Evolutionary conservation across 2,113 vertebrate genomes (phyloP).

Genomic region (Cyprinodon variegatus): DNA sequence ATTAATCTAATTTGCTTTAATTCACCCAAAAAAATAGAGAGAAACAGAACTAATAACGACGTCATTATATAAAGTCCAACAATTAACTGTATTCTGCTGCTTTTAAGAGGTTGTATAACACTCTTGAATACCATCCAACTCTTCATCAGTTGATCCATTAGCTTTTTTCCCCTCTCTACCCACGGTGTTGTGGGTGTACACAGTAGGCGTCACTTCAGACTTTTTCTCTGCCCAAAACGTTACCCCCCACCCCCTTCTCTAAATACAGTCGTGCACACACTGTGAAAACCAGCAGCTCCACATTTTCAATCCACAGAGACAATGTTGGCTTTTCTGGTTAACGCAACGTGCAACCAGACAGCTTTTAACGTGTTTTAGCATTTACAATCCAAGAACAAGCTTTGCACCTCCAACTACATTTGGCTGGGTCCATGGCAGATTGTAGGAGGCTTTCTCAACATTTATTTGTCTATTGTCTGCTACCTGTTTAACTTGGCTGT

Average conservation of each 20-base stretch:
- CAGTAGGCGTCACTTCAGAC: constrained; percentile 48
- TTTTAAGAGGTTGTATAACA: constrained; percentile 49
- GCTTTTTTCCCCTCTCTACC: constrained; percentile 32
- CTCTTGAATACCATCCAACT: constrained; percentile 34
- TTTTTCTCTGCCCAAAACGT: constrained; percentile 28
- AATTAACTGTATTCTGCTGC: constrained; percentile 3
- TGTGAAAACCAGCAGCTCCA: constrained; percentile 17
- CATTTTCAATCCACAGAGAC: constrained; percentile 45
- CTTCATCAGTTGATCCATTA: constrained; percentile 48
- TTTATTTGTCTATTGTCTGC: neutral
- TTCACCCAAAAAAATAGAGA: neutral
- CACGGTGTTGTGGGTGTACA: constrained; percentile 45
- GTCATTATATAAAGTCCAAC: neutral
- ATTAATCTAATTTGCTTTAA: neutral
- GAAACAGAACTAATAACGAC: neutral
- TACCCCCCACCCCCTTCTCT: neutral
- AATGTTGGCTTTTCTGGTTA: constrained; percentile 47
- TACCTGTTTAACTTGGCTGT: neutral
- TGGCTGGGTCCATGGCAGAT: constrained; percentile 41
- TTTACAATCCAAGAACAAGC: constrained; percentile 15
- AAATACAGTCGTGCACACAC: constrained; percentile 7
- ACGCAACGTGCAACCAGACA: constrained; percentile 20
- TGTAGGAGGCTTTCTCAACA: constrained; percentile 17
- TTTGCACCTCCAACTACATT: constrained; percentile 52
- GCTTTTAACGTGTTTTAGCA: constrained; percentile 51